Evolutionary conservation across 2,113 vertebrate genomes (phyloP).

Genomic region (Odocoileus hemionus): DNA sequence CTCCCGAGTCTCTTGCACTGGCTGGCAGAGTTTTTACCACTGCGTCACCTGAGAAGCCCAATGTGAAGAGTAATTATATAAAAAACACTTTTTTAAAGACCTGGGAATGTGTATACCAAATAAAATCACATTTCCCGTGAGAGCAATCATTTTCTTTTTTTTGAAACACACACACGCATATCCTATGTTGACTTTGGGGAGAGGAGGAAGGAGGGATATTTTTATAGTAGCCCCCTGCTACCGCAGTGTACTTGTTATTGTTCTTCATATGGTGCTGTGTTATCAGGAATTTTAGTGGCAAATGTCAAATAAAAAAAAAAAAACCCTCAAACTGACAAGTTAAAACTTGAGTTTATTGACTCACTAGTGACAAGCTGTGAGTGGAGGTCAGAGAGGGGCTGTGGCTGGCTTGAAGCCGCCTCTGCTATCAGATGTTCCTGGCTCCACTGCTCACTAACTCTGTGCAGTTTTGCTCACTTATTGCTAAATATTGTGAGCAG

Average conservation of each 20-base stretch:
- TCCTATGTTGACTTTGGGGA: neutral
- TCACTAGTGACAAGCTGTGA: neutral
- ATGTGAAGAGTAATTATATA: neutral
- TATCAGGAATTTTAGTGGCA: neutral
- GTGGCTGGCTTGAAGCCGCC: neutral
- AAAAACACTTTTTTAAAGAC: neutral
- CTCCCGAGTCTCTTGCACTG: neutral
- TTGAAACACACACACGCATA: neutral
- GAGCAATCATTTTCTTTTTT: neutral
- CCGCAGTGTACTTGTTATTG: neutral
- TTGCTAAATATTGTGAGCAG: rapidly evolving
- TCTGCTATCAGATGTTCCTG: neutral
- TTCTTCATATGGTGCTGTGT: neutral
- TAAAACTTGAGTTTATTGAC: neutral
- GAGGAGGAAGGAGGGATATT: neutral
- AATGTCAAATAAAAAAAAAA: neutral
- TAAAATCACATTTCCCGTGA: neutral
- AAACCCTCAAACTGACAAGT: neutral
- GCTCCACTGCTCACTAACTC: neutral
- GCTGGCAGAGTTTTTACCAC: neutral
- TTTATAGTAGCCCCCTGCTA: neutral
- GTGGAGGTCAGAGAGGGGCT: too few relatives aligned
- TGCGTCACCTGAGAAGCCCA: neutral
- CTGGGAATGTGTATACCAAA: neutral
- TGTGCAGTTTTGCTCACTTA: rapidly evolving